Percentiles rank a stretch among this genome's conserved stretches.
phyloP scores from a whole-genome alignment of 2,888 invertebrate species.

The Epinotia bilunana region DNA sequence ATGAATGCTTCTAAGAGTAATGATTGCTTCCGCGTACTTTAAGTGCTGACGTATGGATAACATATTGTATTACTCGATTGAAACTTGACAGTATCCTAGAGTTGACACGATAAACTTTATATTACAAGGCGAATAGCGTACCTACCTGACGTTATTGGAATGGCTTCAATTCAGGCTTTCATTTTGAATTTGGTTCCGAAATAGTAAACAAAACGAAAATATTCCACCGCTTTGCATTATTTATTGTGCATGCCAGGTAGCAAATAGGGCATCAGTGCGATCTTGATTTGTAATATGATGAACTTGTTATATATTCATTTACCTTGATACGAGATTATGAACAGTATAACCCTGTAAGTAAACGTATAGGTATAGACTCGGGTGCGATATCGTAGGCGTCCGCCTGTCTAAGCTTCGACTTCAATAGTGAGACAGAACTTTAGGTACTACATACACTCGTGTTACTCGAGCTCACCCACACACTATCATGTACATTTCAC shows the following conservation, averaged over 20 bases:
- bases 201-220: constrained; percentile 63
- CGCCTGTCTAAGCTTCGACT: constrained; percentile 56
- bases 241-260: constrained; percentile 83
- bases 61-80: constrained; percentile 62
- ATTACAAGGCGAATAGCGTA: constrained; percentile 43
- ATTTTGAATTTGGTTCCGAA: constrained; percentile 72
- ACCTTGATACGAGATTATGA: constrained; percentile 15
- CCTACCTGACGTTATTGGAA: constrained; percentile 74
- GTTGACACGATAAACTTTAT: constrained; percentile 68
- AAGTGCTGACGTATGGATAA: constrained; percentile 71
- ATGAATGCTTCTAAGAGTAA: constrained; percentile 73
- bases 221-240: constrained; percentile 82
- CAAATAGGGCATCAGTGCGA: constrained; percentile 75
- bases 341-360: constrained; percentile 20
- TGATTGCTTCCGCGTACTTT: constrained; percentile 77
- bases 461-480: constrained; percentile 22
- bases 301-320: constrained; percentile 46
- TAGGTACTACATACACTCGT: constrained; percentile 15
- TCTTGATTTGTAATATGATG: constrained; percentile 51
- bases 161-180: constrained; percentile 81
- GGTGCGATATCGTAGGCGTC: constrained; percentile 46
- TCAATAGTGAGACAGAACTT: constrained; percentile 12
- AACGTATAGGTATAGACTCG: constrained; percentile 3
- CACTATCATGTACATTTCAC: constrained; percentile 19
- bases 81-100: constrained; percentile 73